These are phyloP conservation scores for Zapus hudsonius DNA, from an alignment of 2,113 vertebrate species.

Conservation along the genomic window DNA sequence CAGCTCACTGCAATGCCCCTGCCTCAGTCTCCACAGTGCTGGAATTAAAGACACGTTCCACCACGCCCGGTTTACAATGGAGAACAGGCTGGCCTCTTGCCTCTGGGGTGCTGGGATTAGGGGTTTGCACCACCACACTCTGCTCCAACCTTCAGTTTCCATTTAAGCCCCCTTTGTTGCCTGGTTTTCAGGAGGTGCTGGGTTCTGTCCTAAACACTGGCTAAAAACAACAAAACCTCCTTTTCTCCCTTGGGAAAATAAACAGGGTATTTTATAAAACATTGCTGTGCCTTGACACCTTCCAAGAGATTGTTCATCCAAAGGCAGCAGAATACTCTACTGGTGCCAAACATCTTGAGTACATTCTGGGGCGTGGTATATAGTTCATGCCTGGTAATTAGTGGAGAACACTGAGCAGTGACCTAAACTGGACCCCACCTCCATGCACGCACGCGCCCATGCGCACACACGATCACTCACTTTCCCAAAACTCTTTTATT, in stretches of 20 bases:
- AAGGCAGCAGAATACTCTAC: slow-evolving; percentile 13
- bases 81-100: background rate
- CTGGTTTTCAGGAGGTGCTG: background rate
- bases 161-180: background rate
- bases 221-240: background rate
- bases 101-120: background rate
- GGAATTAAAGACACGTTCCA: no score
- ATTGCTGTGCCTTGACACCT: background rate
- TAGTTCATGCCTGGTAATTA: slow-evolving; percentile 39
- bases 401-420: slow-evolving; percentile 54
- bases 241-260: slow-evolving; percentile 24
- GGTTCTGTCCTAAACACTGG: background rate
- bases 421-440: background rate
- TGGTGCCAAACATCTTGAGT: slow-evolving; percentile 63
- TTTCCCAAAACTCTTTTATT: slow-evolving; percentile 19
- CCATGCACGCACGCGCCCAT: no score
- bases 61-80: no score
- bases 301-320: slow-evolving; percentile 29
- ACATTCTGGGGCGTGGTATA: slow-evolving; percentile 50
- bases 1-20: no score
- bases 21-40: no score
- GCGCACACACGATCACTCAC: background rate
- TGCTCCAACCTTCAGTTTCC: background rate
- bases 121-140: background rate
- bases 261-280: slow-evolving; percentile 21